Base-by-base conservation (phyloP, 2,888 invertebrate species). In the Cepaea hortensis region DNA sequence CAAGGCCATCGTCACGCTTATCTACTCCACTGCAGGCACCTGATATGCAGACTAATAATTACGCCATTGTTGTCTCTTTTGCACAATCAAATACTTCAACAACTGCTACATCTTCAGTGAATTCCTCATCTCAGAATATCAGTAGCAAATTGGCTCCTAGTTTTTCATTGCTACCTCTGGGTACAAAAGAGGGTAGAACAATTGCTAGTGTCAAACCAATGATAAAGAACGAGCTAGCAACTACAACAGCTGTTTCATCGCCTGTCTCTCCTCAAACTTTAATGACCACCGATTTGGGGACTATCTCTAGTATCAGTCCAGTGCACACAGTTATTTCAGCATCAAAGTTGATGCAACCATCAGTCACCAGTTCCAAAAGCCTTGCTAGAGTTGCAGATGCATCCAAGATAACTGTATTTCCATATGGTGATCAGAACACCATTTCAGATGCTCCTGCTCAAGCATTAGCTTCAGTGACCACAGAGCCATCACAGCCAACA, bases 401-500 rank as follows among this genome's bases (percentile, higher is more conserved):
- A 65, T 23, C 61, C 20, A 48, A 62, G 73, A 62, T 62, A 65
- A 65, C 35, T 35, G 35, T 35, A 11, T 55, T 55, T 55, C 55
- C 55, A 9, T 55, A 55, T 68, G 55, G 76, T 48, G 81, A 65
- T 48, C 77, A 77, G 15, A 48, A 50, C 50, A 84, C 18, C 18
- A 83, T 18, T 65, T 48, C 65, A 18, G n/a, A 55, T n/a, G 20
- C 68, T 81, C 72, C 3, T 84, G 81, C 68, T 62, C 85, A n/a
- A 83, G 50, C 70, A 84, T 90, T 81, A 90, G 55, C 55, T 55
- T 55, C 93, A 35, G 92, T 92, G 91, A 87, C 88, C 55, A 90
- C 93, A 84, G 93, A 94, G 84, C 90, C 89, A 50, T 92, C 94
- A 3, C 90, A 93, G 23, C 94, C 95, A 23, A 92, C 94, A 0